Conservation (phyloP, 1,140 invertebrate species). For the Stegodyphus dumicola region DNA sequence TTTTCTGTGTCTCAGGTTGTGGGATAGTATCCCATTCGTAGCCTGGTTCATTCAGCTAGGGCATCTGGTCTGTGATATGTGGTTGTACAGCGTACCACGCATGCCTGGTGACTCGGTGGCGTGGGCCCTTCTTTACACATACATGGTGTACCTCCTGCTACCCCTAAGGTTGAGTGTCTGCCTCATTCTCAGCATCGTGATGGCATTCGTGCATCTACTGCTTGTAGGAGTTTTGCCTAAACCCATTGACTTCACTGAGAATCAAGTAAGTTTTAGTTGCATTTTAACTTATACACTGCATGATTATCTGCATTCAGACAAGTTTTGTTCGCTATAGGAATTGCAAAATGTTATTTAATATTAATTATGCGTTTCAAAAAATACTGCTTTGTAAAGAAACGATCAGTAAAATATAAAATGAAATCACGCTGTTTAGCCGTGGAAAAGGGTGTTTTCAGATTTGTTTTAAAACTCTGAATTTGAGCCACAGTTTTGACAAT, state of each 20-base stretch:
- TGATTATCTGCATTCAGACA: too few relatives aligned
- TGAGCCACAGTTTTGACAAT: too few relatives aligned
- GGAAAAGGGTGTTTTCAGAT: too few relatives aligned
- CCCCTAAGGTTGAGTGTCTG: constrained; percentile 79
- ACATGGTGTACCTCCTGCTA: constrained; percentile 85
- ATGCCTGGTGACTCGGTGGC: constrained; percentile 74
- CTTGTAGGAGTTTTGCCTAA: constrained; percentile 70
- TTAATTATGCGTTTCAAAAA: too few relatives aligned
- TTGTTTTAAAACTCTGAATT: too few relatives aligned
- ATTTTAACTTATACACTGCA: not conserved
- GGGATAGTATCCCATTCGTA: constrained; percentile 61
- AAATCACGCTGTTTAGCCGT: too few relatives aligned
- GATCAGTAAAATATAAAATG: too few relatives aligned
- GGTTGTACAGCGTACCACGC: constrained; percentile 60
- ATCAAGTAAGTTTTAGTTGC: constrained; percentile 34
- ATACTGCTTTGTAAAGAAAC: too few relatives aligned
- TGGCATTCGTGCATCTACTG: constrained; percentile 69
- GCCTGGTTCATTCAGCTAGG: constrained; percentile 62
- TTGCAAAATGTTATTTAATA: too few relatives aligned
- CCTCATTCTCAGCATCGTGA: constrained; percentile 72
- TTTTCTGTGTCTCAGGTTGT: constrained; percentile 7
- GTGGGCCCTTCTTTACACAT: constrained; percentile 84
- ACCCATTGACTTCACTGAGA: constrained; percentile 30
- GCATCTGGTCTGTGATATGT: constrained; percentile 64
- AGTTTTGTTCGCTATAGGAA: too few relatives aligned